Evolutionary conservation across 1,140 invertebrate species (phyloP), one percentile per base, ranked within the genome.

Genomic region (Drosophila kurseongensis): DNA sequence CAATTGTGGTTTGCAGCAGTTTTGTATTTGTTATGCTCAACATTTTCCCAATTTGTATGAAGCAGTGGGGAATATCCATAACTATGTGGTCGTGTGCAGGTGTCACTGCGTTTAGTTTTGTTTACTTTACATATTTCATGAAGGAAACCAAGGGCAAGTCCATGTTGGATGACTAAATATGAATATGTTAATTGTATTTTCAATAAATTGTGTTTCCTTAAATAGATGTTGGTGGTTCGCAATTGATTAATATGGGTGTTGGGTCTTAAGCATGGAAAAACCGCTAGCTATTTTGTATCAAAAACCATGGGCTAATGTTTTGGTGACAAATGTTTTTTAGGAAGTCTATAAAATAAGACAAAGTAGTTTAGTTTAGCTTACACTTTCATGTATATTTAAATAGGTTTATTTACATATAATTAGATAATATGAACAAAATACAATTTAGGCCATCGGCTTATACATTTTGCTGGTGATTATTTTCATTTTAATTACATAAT

Each of bases 61-160:
- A 60, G 0, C 41, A 74, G 3, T 80, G 79, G 67, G 90, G 90
- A 5, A 71, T 92, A 8, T 73, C 89, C 16, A 59, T 57, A 1
- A 90, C 85, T 1, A 92, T 92, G 89, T 92, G 77, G 78, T 78
- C 78, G 0, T 91, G 82, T 69, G 77, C 78, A 0, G 47, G 58
- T 5, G 47, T 91, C 2, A 68, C 76, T 2, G 57, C 71, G 9
- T 40, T 85, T 8, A 57, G 76, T 23, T 85, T 85, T 14, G 6
- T 81, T 10, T 89, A 73, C 47, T 79, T 91, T 27, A 18, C 59
- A 0, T 40, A 78, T 12, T 92, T 89, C 42, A 14, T 92, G 1
- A 80, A 79, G 18, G 91, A 92, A 63, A 92, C 91, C 6, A 91
- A 85, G 36, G 91, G 90, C 10, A 92, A 91, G 36, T 86, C 78